Percentiles rank a stretch among this genome's conserved stretches.
These are phyloP conservation scores for Helostoma temminkii DNA, from an alignment of 2,797 vertebrate genomes.

Conservation along the genomic window DNA sequence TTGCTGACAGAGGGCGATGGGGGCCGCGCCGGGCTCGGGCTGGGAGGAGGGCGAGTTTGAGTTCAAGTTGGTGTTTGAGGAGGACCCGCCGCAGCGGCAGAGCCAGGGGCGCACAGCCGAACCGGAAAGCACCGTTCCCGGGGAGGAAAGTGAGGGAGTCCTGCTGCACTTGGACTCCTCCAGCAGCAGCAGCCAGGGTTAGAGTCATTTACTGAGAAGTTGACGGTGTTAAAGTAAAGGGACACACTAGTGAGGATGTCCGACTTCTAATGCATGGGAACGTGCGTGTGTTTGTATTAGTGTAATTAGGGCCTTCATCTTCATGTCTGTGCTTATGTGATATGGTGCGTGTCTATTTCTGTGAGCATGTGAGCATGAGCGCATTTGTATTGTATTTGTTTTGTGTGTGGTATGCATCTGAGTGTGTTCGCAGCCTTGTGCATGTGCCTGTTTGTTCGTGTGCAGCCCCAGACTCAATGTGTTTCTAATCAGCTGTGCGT, in stretches of 20 bases:
- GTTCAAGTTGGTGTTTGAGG: slow-evolving; percentile 94
- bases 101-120: slow-evolving; percentile 76
- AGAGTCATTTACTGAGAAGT: slow-evolving; percentile 40
- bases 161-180: slow-evolving; percentile 68
- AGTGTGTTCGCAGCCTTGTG: slow-evolving; percentile 31
- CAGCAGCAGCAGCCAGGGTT: slow-evolving; percentile 67
- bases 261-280: slow-evolving; percentile 38
- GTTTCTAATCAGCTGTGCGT: slow-evolving; percentile 88
- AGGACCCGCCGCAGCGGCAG: slow-evolving; percentile 84
- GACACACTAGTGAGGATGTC: not conserved
- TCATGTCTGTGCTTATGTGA: slow-evolving; percentile 19
- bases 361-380: slow-evolving; percentile 47
- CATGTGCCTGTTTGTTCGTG: slow-evolving; percentile 57
- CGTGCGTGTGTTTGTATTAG: slow-evolving; percentile 15
- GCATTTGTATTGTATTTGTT: slow-evolving; percentile 57
- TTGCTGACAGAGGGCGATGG: slow-evolving; percentile 82
- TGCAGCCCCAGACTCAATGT: slow-evolving; percentile 83
- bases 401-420: slow-evolving; percentile 38
- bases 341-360: slow-evolving; percentile 42
- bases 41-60: slow-evolving; percentile 96
- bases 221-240: slow-evolving; percentile 5
- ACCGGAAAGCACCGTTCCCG: slow-evolving; percentile 64
- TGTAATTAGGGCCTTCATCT: slow-evolving; percentile 23
- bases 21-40: slow-evolving; percentile 89
- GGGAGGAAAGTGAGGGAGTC: slow-evolving; percentile 67